Base-by-base conservation (phyloP, 1,140 invertebrate genomes). In the Listronotus oregonensis region DNA sequence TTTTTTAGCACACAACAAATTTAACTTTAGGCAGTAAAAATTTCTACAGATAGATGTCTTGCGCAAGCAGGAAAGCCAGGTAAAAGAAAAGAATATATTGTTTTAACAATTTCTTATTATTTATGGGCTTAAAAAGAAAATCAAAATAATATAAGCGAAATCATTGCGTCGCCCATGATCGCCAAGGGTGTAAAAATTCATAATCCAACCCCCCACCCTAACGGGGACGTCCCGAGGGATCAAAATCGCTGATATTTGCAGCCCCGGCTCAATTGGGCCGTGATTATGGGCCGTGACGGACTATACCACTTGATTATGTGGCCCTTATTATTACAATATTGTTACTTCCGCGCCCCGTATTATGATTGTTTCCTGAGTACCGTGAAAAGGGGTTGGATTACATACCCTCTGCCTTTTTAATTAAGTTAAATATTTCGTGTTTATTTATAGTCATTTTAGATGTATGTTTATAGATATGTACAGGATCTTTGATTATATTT, bases 231-330 rank as follows among this genome's bases (percentile, higher is more conserved):
- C 77, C 73, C 76, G 55, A 57, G 75, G 72, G 77, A 66, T 51
- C 64, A 50, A 64, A 77, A 67, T 72, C 76, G 69, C 66, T 78
- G 77, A 78, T 78, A 78, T 78, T 78, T 78, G 72, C 70, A 78
- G 75, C 77, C 75, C 77, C 65, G 67, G 73, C 70, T 72, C 75
- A 78, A 78, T 78, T 75, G 73, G 73, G 72, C 69, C 70, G 70
- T 67, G 65, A 70, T 77, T 78, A 78, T 77, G 75, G 75, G 66
- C 77, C 76, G 76, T 77, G 71, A 75, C 75, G 75, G 61, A 49
- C 67, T 31, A 61, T 43, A 66, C 60, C 52, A 64, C 69, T 75
- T 70, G 64, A 75, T 74, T 75, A 75, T 73, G 65, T 73, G 71
- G 67, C 66, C 68, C 66, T 70, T 73, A 66, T 66, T 58, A 42